Evolutionary conservation across 2,113 vertebrate genomes (phyloP), one percentile per base, ranked within the genome.

Genomic region (Sinocyclocheilus maitianheensis): DNA sequence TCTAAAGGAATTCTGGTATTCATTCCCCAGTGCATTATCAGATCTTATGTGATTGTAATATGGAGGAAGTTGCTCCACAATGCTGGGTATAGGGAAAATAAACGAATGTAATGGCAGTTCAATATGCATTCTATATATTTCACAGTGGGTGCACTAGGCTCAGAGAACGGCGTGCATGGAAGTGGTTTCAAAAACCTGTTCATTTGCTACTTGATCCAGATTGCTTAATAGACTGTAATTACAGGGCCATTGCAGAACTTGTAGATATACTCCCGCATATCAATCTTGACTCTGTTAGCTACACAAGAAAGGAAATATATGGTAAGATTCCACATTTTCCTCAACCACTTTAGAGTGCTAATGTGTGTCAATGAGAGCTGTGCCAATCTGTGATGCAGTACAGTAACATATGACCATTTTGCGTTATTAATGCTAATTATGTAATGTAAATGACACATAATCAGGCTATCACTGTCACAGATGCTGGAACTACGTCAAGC

Each of bases 141-240:
- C 51, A 84, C 67, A 79, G 76, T 43, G 81, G 24, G 76, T 63
- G 77, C 76, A 4, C 48, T 20, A 58, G 46, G 43, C 72, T 65
- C 46, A 87, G 53, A 77, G 80, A 83, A 83, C 22, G 24, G 11
- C 53, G 26, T 30, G 53, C 58, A 85, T 55, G 30, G 71, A 88
- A 71, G 53, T 67, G 16, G 51, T 62, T 69, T 88, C 71, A 34
- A 62, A 88, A 83, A 72, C n/a, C 58, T 82, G 60, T 77, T 88
- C 10, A 88, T 83, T 85, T 86, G 79, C 87, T 83, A 62, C 40
- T 5, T 5, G n/a, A 85, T 88, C 78, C 62, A 83, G 87, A 82
- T 83, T 83, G 24, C 74, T 79, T 81, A 85, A 83, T 83, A 63
- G 84, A 55, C 43, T 85, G 24, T 85, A 78, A 85, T 85, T 85